Evolutionary conservation across 2,113 vertebrate genomes (phyloP).

Genomic region (Zapornia atra): DNA sequence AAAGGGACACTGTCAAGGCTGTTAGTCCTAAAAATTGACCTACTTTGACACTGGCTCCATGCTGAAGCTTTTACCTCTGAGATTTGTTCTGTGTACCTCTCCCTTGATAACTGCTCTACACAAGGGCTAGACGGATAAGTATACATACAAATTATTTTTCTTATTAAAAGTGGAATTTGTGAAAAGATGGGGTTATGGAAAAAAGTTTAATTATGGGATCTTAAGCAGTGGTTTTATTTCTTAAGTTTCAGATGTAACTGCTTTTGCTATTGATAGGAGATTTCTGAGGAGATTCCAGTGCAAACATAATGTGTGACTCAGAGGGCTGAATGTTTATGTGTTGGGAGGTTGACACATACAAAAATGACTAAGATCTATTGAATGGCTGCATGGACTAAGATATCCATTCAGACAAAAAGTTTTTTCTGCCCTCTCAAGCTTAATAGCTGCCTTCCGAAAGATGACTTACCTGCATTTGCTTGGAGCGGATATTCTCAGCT

Average conservation of each 20-base stretch:
- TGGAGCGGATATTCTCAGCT: neutral
- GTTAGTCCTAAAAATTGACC: slow-evolving; percentile 58
- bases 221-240: neutral
- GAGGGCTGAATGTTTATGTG: neutral
- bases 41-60: slow-evolving; percentile 35
- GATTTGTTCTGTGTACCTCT: neutral
- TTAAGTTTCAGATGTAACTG: neutral
- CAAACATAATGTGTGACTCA: neutral
- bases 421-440: neutral
- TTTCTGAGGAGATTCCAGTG: neutral
- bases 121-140: neutral
- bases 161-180: neutral
- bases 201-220: neutral
- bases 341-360: neutral
- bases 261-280: neutral
- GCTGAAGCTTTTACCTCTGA: neutral
- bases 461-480: neutral
- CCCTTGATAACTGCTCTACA: neutral
- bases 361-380: neutral
- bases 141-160: neutral
- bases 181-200: neutral
- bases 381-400: neutral
- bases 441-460: neutral
- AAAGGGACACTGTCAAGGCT: slow-evolving; percentile 55
- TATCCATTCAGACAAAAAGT: neutral